A percentile compares a stretch with the other conserved stretches of the same genome.
phyloP scores from a whole-genome alignment of 1,140 invertebrate species.

The Vanessa tameamea region DNA sequence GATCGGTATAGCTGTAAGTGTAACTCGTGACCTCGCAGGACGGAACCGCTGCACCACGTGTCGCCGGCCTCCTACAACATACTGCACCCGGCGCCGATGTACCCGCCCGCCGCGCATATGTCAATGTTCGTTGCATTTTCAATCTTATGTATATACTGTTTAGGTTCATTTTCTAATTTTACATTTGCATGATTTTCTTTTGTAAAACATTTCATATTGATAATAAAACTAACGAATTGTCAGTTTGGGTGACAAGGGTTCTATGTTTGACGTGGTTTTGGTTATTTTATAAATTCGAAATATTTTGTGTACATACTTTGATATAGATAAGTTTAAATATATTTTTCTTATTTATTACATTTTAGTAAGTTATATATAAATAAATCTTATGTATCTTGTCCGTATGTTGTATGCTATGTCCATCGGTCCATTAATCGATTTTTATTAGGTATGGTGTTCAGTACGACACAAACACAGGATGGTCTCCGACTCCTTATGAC shows the following conservation, averaged over 20 bases:
- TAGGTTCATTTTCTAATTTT: slow-evolving; percentile 10
- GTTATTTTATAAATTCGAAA: neutral
- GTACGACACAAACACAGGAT: slow-evolving; percentile 50
- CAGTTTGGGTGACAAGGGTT: too few species aligned
- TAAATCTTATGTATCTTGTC: too few species aligned
- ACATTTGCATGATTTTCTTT: neutral
- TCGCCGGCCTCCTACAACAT: slow-evolving; percentile 62
- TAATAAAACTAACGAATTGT: neutral
- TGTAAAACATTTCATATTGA: neutral
- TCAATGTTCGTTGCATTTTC: slow-evolving; percentile 48
- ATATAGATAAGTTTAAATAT: too few species aligned
- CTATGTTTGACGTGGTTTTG: neutral
- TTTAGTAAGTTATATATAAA: too few species aligned
- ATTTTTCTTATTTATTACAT: too few species aligned
- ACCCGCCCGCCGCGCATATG: slow-evolving; percentile 56
- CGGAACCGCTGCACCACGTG: slow-evolving; percentile 52
- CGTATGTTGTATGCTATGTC: neutral
- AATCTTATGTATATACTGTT: slow-evolving; percentile 8
- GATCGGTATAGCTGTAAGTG: neutral
- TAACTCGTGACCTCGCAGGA: neutral
- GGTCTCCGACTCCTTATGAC: slow-evolving; percentile 84
- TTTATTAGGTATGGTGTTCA: slow-evolving; percentile 61
- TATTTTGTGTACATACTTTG: too few species aligned
- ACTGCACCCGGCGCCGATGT: slow-evolving; percentile 70
- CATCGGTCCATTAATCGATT: neutral